Conservation (phyloP, 2,113 vertebrate genomes). For the Lipotes vexillifer region DNA sequence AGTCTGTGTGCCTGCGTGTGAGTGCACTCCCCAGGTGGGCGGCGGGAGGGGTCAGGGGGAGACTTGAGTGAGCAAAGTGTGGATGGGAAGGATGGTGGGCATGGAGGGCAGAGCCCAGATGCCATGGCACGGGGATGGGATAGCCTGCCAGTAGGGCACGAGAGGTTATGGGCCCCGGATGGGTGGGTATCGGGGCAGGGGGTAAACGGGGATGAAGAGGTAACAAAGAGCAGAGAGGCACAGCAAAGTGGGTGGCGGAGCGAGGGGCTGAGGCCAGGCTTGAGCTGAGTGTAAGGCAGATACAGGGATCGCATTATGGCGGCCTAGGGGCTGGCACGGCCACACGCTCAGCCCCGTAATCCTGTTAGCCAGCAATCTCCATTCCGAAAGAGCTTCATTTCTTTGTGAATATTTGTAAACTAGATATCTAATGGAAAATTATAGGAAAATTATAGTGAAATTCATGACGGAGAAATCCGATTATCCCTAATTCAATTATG, state of each 20-base stretch:
- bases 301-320: conserved; percentile 82
- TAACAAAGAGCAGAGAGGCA: conserved; percentile 35
- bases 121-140: conserved; percentile 53
- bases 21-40: not conserved
- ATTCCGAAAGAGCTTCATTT: conserved; percentile 96
- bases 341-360: conserved; percentile 91
- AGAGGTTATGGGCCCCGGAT: conserved; percentile 27
- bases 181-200: not conserved
- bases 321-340: conserved; percentile 82
- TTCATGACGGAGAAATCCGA: conserved; percentile 99
- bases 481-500: conserved; percentile 99
- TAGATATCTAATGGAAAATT: conserved; percentile 99
- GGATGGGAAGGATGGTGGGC: conserved; percentile 43
- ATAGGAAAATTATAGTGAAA: conserved; percentile 99
- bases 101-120: conserved; percentile 61
- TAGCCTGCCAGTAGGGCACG: not conserved
- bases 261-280: conserved; percentile 77
- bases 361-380: conserved; percentile 99
- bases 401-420: conserved; percentile 99
- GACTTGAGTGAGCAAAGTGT: not conserved
- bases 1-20: not conserved
- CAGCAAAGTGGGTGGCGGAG: conserved; percentile 77
- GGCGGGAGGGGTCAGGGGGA: not conserved
- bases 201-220: not conserved
- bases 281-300: conserved; percentile 81